Evolutionary conservation across 2,888 invertebrate genomes (phyloP).

Genomic region (Lycaena phlaeas): DNA sequence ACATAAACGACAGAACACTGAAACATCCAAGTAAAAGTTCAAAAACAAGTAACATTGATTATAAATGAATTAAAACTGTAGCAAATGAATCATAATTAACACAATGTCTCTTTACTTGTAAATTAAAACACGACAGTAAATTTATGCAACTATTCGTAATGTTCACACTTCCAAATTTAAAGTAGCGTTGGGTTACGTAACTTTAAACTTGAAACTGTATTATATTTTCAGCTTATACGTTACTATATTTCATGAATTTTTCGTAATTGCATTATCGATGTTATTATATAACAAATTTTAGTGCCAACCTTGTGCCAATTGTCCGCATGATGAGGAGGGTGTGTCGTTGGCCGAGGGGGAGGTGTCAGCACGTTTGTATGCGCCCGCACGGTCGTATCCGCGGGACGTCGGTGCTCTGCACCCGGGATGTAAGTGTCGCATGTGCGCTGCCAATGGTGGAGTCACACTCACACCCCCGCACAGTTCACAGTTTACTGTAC

Average conservation of each 20-base stretch:
- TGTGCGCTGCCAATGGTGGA: constrained; percentile 91
- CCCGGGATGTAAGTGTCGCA: constrained; percentile 91
- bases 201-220: no score
- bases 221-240: no score
- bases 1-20: neutral
- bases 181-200: no score
- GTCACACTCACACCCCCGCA: constrained; percentile 81
- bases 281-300: no score
- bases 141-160: no score
- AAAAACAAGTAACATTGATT: constrained; percentile 1
- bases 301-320: constrained; percentile 45
- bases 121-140: no score
- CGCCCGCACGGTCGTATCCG: constrained; percentile 94
- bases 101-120: neutral
- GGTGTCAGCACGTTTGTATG: constrained; percentile 79
- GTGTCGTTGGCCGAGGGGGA: constrained; percentile 28
- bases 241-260: no score
- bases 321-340: constrained; percentile 39
- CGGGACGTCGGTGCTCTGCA: constrained; percentile 90
- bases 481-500: constrained; percentile 81
- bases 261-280: no score
- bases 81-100: constrained; percentile 3
- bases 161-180: no score
- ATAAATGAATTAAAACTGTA: no score
- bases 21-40: neutral